phyloP scores from a whole-genome alignment of 1,140 invertebrate species.

The Trinorchestia longiramus region DNA sequence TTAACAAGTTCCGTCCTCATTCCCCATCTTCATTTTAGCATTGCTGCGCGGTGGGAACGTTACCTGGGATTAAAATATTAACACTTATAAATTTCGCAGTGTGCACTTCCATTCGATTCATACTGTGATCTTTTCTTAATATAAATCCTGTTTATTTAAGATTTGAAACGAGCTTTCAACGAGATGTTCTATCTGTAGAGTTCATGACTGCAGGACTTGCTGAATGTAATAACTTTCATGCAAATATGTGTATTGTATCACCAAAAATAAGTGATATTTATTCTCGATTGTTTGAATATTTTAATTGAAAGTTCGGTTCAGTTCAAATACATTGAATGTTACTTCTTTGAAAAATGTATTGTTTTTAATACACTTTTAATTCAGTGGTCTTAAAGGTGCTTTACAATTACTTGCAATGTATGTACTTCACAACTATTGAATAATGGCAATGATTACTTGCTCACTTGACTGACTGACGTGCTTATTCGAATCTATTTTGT shows the following conservation, averaged over 20 bases:
- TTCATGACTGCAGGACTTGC: not conserved
- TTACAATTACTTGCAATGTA: not conserved
- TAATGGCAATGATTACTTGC: not conserved
- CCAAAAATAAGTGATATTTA: too few relatives aligned
- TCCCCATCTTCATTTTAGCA: not conserved
- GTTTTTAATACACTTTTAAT: not conserved
- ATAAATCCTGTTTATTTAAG: not conserved
- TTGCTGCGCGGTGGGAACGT: not conserved
- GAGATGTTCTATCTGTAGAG: not conserved
- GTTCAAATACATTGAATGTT: not conserved
- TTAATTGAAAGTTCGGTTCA: not conserved
- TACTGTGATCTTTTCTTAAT: not conserved
- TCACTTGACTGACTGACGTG: too few relatives aligned
- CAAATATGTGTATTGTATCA: too few relatives aligned
- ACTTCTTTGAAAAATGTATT: not conserved
- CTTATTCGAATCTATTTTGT: too few relatives aligned
- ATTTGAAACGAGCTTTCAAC: not conserved
- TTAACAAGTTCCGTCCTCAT: not conserved
- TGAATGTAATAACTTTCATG: not conserved
- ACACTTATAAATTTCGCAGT: not conserved
- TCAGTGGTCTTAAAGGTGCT: not conserved
- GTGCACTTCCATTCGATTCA: not conserved
- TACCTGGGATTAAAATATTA: not conserved
- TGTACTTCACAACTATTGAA: not conserved
- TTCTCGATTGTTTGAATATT: too few relatives aligned